Conservation (phyloP, 2,888 invertebrate genomes). For the Rhingia campestris region DNA sequence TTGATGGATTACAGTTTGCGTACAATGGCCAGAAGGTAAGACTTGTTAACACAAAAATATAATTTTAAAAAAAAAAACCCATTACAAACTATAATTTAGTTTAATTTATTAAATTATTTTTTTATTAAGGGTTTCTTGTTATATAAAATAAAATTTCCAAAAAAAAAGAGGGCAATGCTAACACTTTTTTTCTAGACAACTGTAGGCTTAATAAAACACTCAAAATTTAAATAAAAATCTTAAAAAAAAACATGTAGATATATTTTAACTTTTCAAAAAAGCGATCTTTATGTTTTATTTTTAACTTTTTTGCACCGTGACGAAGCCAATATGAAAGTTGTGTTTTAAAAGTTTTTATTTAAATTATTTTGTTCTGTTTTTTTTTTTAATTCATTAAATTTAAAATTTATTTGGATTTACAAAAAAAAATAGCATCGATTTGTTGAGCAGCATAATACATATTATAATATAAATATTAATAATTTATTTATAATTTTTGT, state of each 20-base stretch:
- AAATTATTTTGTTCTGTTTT: background rate
- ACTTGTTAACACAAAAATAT: constrained; percentile 75
- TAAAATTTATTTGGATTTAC: constrained; percentile 25
- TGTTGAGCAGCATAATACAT: constrained; percentile 68
- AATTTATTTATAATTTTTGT: constrained; percentile 44
- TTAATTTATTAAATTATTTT: constrained; percentile 14
- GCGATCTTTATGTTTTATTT: constrained; percentile 66
- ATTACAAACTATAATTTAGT: constrained; percentile 23
- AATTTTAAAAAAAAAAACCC: background rate
- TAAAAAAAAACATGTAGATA: constrained; percentile 55
- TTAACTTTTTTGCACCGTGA: constrained; percentile 71
- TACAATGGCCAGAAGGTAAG: constrained; percentile 96
- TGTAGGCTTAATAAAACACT: constrained; percentile 61
- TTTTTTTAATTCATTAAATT: constrained; percentile 22
- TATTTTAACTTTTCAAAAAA: constrained; percentile 38
- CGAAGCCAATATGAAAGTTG: constrained; percentile 72
- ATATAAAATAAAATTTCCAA: constrained; percentile 17
- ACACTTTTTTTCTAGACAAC: constrained; percentile 54
- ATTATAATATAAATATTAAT: constrained; percentile 43
- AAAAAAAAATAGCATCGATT: constrained; percentile 60
- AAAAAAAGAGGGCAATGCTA: constrained; percentile 67
- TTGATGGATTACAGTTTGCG: constrained; percentile 87
- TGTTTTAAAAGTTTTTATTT: constrained; percentile 58
- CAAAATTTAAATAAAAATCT: constrained; percentile 36
- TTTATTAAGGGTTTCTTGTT: constrained; percentile 47